Evolutionary conservation across 2,797 vertebrate genomes (phyloP), one percentile per base, ranked within the genome.

Genomic region (Lagothrix lagotricha): DNA sequence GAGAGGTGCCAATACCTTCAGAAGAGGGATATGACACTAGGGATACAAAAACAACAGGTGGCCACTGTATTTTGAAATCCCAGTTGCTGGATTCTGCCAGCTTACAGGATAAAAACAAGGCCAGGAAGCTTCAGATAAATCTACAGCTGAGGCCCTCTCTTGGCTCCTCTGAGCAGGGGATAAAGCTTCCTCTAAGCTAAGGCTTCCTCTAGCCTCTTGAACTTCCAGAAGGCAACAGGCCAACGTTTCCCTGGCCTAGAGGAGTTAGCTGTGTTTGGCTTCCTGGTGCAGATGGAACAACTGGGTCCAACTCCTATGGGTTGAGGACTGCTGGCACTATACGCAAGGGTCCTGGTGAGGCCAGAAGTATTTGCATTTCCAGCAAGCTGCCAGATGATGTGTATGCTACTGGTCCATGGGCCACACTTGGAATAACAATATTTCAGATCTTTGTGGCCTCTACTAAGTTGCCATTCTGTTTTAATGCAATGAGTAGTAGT

Each of bases 221-320:
- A 96, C 90, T 97, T 96, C 72, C 50, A 80, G 72, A n/a, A 90
- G 92, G 84, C 86, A 90, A 30, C 24, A 75, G 64, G 77, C 87
- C 93, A 94, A 94, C 58, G n/a, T 77, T 95, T 94, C 52, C 50
- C n/a, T 93, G 93, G 92, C 70, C 14, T 89, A 83, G n/a, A 95
- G 79, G 44, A 93, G 64, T 91, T 88, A 82, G 39, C 75, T 76
- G 50, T 64, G 41, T 92, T 97, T 97, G 82, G 87, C 39, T 94
- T 84, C 33, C 54, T 87, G 46, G 50, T 41, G 4, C 44, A 92
- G 92, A 95, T 67, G 50, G 52, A 97, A 87, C 75, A 95, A 94
- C 96, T 97, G 95, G 7, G 88, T 70, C 94, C 24, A 88, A 28
- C 11, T 82, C 77, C 44, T 84, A 0, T 81, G 88, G 84, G 82